Base-by-base conservation (phyloP, 2,888 invertebrate species). In the Hyalella azteca region DNA sequence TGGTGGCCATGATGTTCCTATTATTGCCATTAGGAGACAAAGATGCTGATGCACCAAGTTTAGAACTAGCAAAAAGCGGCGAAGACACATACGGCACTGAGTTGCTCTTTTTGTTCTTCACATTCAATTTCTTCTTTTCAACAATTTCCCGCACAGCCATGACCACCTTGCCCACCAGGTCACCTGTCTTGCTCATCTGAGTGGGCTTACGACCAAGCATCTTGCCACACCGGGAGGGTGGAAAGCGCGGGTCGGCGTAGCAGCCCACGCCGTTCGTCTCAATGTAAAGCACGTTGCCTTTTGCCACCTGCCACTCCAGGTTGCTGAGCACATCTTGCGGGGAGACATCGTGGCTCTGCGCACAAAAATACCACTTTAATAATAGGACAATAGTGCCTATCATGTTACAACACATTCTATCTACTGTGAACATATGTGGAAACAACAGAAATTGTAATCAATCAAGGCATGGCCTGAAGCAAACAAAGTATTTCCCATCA, bases 101-200 rank as follows among this genome's bases (percentile, higher is more conserved):
- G 26, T 45, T 75, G 26, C 45, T 75, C 41, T 41, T 48, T 26
- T 41, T 75, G 75, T 22, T 75, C 45, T 75, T 75, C 26, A 29
- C 45, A 45, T 75, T 75, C 26, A 41, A 32, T n/a, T 75, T 75
- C 75, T 75, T 75, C 19, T 41, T 29, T 19, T 79, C 81, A 48
- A 73, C 50, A 5, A 81, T 66, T 54, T 82, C 82, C 49, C 79
- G 77, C 78, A 84, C 84, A 13, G 81, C 79, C 59, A 80, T 50
- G 59, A 84, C 84, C 59, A 84, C 82, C 60, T 82, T 84, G 32
- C 84, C 84, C 59, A 84, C 82, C 32, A 84, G 75, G 78, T 84
- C 84, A 2, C 80, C 84, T 39, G 84, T 82, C 77, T 82, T 80
- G 29, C 82, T 82, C 59, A 73, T 78, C 45, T 76, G 79, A 22